Evolutionary conservation across 2,888 invertebrate genomes (phyloP), one percentile per base, ranked within the genome.

Genomic region (Sussaba pulchella): DNA sequence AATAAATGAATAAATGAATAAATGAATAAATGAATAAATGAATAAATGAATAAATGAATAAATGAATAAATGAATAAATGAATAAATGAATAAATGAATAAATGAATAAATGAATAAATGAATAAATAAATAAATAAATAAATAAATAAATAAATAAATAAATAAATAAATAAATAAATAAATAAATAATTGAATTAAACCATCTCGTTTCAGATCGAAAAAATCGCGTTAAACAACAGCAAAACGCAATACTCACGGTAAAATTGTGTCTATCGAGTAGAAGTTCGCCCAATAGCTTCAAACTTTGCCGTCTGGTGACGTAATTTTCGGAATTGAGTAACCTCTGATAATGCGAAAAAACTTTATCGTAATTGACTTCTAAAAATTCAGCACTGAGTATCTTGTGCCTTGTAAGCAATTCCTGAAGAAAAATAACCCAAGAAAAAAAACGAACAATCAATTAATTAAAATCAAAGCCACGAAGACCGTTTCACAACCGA

Each of bases 321-420:
- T 99, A 99, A 93, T 99, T 99, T 93, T 99, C 99, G 14, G 99
- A 99, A 94, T 99, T 98, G 87, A 99, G 94, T 92, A 99, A 95
- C 91, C 97, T 96, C 93, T 99, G 99, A 93, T 99, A 99, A 93
- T 98, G 97, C 90, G 95, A 95, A 93, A 99, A 99, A 90, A 99
- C 99, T 93, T 97, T 97, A 93, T 99, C 99, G 93, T 99, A 99
- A 94, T 99, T 99, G 90, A 96, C 95, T 94, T 99, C 99, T 94
- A 99, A 94, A 94, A 99, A 99, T 93, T 99, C 99, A 72, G 99
- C 99, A 93, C 98, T 98, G 90, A 99, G 93, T 91, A 98, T 95
- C 94, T 98, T 98, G 94, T 98, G 98, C 94, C 98, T 96, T 87
- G 98, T 98, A 92, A 98, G 94, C 92, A 98, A 94, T 94, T 98